Base-by-base conservation (phyloP, 2,113 vertebrate species). In the Chamaea fasciata region DNA sequence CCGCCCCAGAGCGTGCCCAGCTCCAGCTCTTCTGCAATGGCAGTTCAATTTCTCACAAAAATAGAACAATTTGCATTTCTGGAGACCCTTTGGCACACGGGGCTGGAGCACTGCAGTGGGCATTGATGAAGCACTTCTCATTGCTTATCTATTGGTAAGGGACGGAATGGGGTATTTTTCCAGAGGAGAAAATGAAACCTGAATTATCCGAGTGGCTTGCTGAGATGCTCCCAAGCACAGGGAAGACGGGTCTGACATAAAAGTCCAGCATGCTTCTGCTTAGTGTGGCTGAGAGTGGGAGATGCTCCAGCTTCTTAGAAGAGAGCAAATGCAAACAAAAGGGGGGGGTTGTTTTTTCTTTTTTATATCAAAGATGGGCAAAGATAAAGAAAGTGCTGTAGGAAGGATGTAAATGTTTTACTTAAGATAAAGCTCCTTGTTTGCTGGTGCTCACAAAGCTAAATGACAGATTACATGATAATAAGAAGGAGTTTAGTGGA, bases 371-470 rank as follows among this genome's bases (percentile, higher is more conserved):
- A 39, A 17, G 44, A 18, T 55, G 26, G 39, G 26, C 62, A 56
- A 83, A 84, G 80, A n/a, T 90, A 85, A 85, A 74, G 76, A 27
- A 94, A 68, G 84, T 49, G 20, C 56, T 75, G 62, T 65, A 46
- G 76, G 89, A 93, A 49, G 47, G 39, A 41, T 46, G 31, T 26
- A 19, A 47, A 71, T 75, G 31, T 68, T 93, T 93, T 83, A 42
- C 17, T 71, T 64, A 52, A 68, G 92, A 56, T 89, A 76, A 89
- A 94, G 28, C 81, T 87, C 23, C 62, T 39, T 73, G 55, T 59
- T 78, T 91, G 69, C 69, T 68, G 64, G 37, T 71, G 69, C 49
- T 30, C 44, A 53, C 87, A 79, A 87, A 91, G 78, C 74, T 82
- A 87, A 65, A 65, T 39, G 89, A 49, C 84, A 83, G 78, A 76